These are phyloP conservation scores for Paragorgia papillata DNA, from an alignment of 92 coral and sea anemone genomes.

Conservation along the genomic window DNA sequence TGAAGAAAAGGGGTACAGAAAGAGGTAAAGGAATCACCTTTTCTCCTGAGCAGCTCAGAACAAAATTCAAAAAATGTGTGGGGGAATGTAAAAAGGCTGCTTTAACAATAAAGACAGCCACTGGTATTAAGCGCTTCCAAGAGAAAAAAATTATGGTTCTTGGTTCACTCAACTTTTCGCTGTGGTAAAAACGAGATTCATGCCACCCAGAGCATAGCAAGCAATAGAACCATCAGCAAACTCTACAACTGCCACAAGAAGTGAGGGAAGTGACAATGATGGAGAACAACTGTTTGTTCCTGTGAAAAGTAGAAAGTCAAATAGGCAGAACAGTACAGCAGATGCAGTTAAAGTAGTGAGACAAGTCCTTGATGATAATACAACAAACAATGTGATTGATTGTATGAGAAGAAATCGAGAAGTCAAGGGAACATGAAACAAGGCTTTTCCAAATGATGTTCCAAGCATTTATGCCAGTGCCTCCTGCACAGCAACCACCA, in stretches of 20 bases:
- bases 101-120: conserved; percentile 16
- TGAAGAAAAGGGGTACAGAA: background rate
- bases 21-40: background rate
- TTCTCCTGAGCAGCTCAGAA: background rate
- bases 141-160: conserved; percentile 7
- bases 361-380: conserved; percentile 4
- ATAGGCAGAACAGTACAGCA: background rate
- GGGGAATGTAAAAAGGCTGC: conserved; percentile 15
- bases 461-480: background rate
- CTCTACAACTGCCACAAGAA: background rate
- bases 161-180: conserved; percentile 13
- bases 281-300: conserved; percentile 15
- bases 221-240: conserved; percentile 9
- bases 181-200: conserved; percentile 18
- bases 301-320: conserved; percentile 2
- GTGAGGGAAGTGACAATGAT: background rate
- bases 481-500: background rate
- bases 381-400: conserved; percentile 7
- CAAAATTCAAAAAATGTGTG: conserved; percentile 26
- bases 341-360: background rate
- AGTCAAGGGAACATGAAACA: conserved; percentile 23
- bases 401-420: conserved; percentile 4
- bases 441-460: conserved; percentile 1
- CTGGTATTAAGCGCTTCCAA: conserved; percentile 19
- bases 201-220: conserved; percentile 19